A percentile compares a stretch with the other conserved stretches of the same genome.
phyloP scores from a whole-genome alignment of 92 coral and sea anemone genomes.

The Parazoanthus atlanticus region DNA sequence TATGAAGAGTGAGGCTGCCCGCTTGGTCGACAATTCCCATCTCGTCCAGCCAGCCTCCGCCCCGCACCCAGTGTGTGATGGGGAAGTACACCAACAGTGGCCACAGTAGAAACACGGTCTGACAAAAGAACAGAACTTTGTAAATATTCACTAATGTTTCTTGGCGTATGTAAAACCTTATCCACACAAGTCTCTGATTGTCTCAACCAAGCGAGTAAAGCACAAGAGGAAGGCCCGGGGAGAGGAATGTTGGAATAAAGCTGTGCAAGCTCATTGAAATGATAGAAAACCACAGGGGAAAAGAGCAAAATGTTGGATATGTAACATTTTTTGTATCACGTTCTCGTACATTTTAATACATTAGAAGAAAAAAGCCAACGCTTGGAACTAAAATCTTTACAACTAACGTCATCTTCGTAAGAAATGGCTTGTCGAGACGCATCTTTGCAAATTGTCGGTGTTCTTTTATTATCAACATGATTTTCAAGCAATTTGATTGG shows the following conservation, averaged over 20 bases:
- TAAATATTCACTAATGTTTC: neutral
- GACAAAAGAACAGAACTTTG: neutral
- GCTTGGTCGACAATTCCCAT: constrained; percentile 80
- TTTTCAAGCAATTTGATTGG: no score
- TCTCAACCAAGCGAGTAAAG: neutral
- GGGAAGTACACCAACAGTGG: constrained; percentile 95
- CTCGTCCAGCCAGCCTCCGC: constrained; percentile 89
- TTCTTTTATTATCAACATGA: no score
- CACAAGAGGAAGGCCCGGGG: neutral
- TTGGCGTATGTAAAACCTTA: neutral
- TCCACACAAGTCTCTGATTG: neutral
- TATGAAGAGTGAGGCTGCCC: constrained; percentile 86
- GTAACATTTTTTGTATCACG: neutral
- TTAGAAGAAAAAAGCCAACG: neutral
- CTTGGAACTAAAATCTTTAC: no score
- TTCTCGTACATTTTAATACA: neutral
- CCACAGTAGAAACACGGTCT: constrained; percentile 82
- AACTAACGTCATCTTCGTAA: no score
- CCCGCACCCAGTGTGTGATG: constrained; percentile 91
- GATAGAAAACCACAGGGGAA: no score
- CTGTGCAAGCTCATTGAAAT: neutral
- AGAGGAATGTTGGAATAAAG: neutral
- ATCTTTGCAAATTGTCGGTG: no score
- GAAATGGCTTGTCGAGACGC: no score
- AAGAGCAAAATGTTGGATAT: neutral